These are phyloP conservation scores for Oryctes rhinoceros DNA, from an alignment of 1,140 invertebrate genomes.

Conservation along the genomic window DNA sequence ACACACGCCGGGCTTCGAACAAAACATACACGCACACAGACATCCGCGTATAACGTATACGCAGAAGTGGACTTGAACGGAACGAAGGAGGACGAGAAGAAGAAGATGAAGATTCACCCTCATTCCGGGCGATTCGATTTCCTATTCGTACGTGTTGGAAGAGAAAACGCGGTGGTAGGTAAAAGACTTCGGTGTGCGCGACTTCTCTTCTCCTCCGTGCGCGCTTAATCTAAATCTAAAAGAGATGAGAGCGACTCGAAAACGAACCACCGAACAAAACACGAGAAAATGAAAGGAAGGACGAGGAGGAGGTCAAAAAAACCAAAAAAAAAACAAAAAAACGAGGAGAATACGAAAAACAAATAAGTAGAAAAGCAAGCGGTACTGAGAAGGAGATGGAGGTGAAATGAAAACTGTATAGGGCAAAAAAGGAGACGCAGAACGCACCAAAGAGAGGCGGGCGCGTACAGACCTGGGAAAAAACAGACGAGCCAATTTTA, in stretches of 20 bases:
- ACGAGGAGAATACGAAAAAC: not conserved
- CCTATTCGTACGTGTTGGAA: conserved; percentile 2
- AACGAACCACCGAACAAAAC: conserved; percentile 21
- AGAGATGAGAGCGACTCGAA: conserved; percentile 13
- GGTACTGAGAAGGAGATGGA: not conserved
- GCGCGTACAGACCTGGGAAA: not conserved
- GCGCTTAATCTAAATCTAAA: conserved; percentile 16
- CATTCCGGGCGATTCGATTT: conserved; percentile 17
- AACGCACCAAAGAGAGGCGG: conserved; percentile 2
- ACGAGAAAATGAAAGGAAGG: conserved; percentile 16
- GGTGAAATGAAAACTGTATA: conserved; percentile 20
- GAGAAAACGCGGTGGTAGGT: conserved; percentile 29
- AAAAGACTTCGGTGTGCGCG: not conserved
- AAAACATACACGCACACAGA: conserved; percentile 7
- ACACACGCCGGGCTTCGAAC: conserved; percentile 1
- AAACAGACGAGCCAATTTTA: not conserved
- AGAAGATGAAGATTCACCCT: conserved; percentile 16
- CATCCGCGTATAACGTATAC: not conserved
- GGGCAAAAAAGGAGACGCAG: conserved; percentile 13
- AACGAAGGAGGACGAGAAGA: not conserved
- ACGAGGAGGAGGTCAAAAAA: not conserved
- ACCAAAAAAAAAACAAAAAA: too few relatives aligned
- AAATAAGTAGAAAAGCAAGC: not conserved
- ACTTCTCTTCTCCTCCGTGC: not conserved
- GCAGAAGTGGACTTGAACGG: not conserved